These are phyloP conservation scores for Muraenolepis orangiensis DNA, from an alignment of 2,797 vertebrate genomes.

Conservation along the genomic window DNA sequence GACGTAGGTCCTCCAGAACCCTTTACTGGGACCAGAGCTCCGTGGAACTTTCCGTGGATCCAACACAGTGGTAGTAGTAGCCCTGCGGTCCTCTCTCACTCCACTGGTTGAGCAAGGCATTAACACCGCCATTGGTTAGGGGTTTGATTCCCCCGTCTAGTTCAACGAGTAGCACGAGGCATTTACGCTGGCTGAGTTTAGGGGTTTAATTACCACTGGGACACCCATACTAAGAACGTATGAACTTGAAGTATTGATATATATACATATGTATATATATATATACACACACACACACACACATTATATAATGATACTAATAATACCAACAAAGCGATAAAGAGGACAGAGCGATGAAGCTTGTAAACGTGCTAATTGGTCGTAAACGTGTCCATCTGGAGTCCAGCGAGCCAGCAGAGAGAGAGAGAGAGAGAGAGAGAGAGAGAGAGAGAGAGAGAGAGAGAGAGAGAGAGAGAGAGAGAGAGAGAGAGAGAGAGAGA, in stretches of 20 bases:
- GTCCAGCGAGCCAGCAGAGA: constrained; percentile 54
- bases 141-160: background rate
- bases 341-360: constrained; percentile 61
- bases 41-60: background rate
- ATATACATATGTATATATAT: constrained; percentile 33
- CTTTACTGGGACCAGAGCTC: background rate
- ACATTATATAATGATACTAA: constrained; percentile 60
- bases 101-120: background rate
- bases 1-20: background rate
- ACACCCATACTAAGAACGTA: background rate
- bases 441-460: constrained; percentile 32
- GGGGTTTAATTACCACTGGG: background rate
- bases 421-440: constrained; percentile 33
- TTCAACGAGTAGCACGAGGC: background rate
- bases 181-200: background rate
- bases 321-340: constrained; percentile 34
- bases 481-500: constrained; percentile 31
- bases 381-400: constrained; percentile 77
- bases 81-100: background rate
- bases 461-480: too few species aligned
- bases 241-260: constrained; percentile 19
- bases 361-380: constrained; percentile 70
- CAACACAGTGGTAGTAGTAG: background rate
- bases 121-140: background rate
- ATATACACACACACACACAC: too few species aligned